Conservation (phyloP, 2,797 vertebrate genomes). For the Epinephelus awoara region DNA sequence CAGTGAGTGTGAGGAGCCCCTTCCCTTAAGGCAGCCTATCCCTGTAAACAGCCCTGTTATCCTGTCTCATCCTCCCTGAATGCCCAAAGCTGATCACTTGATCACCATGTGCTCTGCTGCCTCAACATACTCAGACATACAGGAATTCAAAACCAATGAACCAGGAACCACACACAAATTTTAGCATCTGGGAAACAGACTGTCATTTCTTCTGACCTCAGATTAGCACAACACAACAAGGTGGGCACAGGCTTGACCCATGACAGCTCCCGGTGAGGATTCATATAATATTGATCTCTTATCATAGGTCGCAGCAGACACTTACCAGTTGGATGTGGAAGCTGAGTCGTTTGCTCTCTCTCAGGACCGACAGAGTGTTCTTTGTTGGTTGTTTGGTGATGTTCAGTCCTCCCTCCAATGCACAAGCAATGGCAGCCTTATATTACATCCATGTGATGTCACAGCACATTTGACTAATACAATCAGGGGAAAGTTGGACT, state of each 20-base stretch:
- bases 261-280: neutral
- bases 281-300: slow-evolving; percentile 32
- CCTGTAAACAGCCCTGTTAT: slow-evolving; percentile 82
- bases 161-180: slow-evolving; percentile 23
- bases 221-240: neutral
- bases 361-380: slow-evolving; percentile 76
- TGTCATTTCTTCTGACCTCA: neutral
- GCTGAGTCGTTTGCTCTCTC: slow-evolving; percentile 62
- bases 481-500: slow-evolving; percentile 73
- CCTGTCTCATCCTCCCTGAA: slow-evolving; percentile 53
- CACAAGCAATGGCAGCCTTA: slow-evolving; percentile 80
- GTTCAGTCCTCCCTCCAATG: slow-evolving; percentile 81
- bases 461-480: slow-evolving; percentile 85
- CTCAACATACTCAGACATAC: slow-evolving; percentile 61
- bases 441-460: slow-evolving; percentile 87
- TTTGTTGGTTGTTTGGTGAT: slow-evolving; percentile 82
- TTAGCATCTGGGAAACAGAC: slow-evolving; percentile 17
- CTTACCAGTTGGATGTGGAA: slow-evolving; percentile 76
- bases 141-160: slow-evolving; percentile 56
- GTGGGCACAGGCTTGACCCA: neutral
- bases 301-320: slow-evolving; percentile 41
- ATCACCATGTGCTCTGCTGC: slow-evolving; percentile 83
- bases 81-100: slow-evolving; percentile 85
- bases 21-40: slow-evolving; percentile 53
- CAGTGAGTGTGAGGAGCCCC: slow-evolving; percentile 41